Percentiles rank a stretch among this genome's conserved stretches.
Evolutionary conservation across 2,113 vertebrate genomes (phyloP).

Genomic region (Rhodinocichla rosea): DNA sequence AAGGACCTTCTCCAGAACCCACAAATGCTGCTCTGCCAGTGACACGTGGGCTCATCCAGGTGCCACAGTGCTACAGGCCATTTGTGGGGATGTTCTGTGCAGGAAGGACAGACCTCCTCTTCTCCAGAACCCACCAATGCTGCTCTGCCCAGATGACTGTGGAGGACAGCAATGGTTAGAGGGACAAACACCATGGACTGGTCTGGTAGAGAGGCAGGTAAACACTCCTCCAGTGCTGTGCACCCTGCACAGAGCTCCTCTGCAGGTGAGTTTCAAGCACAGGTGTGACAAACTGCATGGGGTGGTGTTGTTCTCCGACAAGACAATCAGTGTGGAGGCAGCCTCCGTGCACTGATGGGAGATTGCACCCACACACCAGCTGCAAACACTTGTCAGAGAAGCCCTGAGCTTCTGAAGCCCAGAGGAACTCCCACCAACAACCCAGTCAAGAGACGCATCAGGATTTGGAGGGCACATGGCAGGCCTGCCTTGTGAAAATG

Average conservation of each 20-base stretch:
- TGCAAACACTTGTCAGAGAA: background rate
- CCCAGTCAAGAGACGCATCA: background rate
- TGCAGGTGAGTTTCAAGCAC: background rate
- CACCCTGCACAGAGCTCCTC: background rate
- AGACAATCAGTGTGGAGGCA: background rate
- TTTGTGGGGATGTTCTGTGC: background rate
- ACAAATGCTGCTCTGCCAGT: background rate
- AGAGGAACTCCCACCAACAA: background rate
- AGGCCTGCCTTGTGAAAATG: constrained; percentile 41
- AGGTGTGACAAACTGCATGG: background rate
- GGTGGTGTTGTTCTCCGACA: background rate
- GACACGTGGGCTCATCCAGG: background rate
- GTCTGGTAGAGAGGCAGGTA: background rate
- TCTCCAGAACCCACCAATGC: background rate
- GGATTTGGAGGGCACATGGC: background rate
- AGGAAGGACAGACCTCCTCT: background rate
- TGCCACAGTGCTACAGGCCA: background rate
- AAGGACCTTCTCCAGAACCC: background rate
- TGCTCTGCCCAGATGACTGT: background rate
- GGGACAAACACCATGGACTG: background rate
- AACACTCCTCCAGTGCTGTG: background rate
- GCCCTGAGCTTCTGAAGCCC: background rate
- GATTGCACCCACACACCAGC: background rate
- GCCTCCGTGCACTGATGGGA: background rate
- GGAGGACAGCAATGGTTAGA: background rate